A percentile compares a stretch with the other conserved stretches of the same genome.
phyloP scores from a whole-genome alignment of 1,140 invertebrate species.

The Plectus sambesii region DNA sequence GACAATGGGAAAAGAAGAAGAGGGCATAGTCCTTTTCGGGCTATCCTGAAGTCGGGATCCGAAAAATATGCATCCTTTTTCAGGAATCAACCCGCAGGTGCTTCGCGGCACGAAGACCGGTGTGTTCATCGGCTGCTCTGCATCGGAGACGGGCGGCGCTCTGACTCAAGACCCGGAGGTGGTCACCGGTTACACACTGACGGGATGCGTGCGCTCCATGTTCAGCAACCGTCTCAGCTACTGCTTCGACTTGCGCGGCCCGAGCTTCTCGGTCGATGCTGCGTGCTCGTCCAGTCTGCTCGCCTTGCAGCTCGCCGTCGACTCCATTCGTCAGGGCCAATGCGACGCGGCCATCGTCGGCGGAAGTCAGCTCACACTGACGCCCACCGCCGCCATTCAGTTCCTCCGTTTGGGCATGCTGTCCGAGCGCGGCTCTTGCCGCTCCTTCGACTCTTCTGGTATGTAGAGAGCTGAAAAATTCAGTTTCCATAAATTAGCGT shows the following conservation, averaged over 20 bases:
- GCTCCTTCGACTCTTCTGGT: constrained; percentile 79
- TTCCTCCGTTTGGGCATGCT: constrained; percentile 84
- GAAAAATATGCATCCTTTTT: constrained; percentile 20
- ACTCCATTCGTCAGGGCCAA: constrained; percentile 66
- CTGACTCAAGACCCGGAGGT: constrained; percentile 61
- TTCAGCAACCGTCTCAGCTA: constrained; percentile 89
- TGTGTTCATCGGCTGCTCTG: constrained; percentile 46
- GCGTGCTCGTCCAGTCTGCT: constrained; percentile 85
- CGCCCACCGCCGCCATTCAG: constrained; percentile 76
- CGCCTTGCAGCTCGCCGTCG: constrained; percentile 68
- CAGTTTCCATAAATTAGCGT: constrained; percentile 13
- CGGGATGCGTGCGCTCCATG: constrained; percentile 82
- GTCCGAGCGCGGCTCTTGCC: constrained; percentile 72
- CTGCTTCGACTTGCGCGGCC: constrained; percentile 72
- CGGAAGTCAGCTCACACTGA: constrained; percentile 69
- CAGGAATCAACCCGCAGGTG: constrained; percentile 58
- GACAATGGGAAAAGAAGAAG: constrained; percentile 1
- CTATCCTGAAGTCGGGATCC: constrained; percentile 1
- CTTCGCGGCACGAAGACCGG: constrained; percentile 46
- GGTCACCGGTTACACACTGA: constrained; percentile 77
- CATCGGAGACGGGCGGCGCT: constrained; percentile 58
- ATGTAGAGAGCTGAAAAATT: too few relatives aligned
- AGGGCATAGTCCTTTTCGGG: not conserved
- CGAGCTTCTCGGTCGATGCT: constrained; percentile 82
- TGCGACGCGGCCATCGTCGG: constrained; percentile 86